Evolutionary conservation across 2,888 invertebrate species (phyloP).

Genomic region (Tipula vernalis): DNA sequence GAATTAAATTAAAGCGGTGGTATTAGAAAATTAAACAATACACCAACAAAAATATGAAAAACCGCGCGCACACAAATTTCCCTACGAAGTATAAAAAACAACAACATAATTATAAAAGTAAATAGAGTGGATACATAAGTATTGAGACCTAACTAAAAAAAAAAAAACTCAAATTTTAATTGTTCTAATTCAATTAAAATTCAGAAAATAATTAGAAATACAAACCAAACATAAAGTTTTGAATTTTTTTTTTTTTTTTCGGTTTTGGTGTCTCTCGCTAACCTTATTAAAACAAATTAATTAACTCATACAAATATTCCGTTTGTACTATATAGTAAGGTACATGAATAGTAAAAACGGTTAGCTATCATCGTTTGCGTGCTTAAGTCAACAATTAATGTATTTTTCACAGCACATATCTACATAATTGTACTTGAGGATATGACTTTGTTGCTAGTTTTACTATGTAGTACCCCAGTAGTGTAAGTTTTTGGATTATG

Average conservation of each 20-base stretch:
- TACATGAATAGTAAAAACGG: not conserved
- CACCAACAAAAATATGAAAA: not conserved
- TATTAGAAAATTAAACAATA: too few species aligned
- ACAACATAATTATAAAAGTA: not conserved
- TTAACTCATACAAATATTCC: not conserved
- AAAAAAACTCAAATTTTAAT: not conserved
- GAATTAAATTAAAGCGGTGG: too few species aligned
- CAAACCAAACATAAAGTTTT: not conserved
- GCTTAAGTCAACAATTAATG: not conserved
- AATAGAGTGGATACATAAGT: not conserved
- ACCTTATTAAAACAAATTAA: not conserved
- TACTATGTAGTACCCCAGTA: too few species aligned
- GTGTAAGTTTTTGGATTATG: not conserved
- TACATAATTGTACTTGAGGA: too few species aligned
- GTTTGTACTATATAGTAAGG: not conserved
- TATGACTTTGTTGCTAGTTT: not conserved
- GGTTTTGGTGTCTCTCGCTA: not conserved
- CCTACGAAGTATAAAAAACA: not conserved
- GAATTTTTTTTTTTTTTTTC: not conserved
- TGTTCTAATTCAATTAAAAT: slow-evolving; percentile 1
- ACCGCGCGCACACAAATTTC: not conserved
- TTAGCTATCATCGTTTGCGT: not conserved
- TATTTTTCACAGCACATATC: not conserved
- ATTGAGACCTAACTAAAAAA: not conserved
- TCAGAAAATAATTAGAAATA: not conserved